Evolutionary conservation across 2,888 invertebrate species (phyloP).

Genomic region (Eutolmus rufibarbis): DNA sequence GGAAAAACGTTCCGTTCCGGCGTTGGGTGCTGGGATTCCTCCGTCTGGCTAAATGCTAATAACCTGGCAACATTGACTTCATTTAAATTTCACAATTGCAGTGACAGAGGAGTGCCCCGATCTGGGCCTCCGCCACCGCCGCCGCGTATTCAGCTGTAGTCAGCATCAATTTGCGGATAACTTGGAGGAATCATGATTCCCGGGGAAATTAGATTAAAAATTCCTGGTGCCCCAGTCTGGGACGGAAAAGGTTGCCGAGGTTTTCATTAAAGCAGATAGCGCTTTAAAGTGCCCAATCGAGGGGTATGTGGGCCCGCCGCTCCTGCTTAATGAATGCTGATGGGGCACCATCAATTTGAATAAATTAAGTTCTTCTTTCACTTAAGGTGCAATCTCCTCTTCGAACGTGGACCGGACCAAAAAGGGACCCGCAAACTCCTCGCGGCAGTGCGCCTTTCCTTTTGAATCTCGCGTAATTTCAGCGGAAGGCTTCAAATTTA

Average conservation of each 20-base stretch:
- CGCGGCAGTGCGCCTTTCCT: neutral
- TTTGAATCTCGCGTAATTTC: neutral
- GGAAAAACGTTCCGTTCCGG: neutral
- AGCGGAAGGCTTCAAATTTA: neutral
- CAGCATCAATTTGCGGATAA: neutral
- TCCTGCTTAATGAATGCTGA: neutral
- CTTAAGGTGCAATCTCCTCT: neutral
- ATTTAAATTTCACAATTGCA: slow-evolving; percentile 4
- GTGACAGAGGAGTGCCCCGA: neutral
- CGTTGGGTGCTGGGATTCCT: neutral
- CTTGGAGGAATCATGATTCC: neutral
- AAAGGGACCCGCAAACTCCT: neutral
- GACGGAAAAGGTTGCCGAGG: neutral
- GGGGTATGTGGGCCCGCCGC: neutral
- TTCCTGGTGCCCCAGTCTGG: neutral
- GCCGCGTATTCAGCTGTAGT: neutral
- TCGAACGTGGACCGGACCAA: neutral
- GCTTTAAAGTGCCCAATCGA: neutral
- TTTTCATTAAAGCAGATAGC: neutral
- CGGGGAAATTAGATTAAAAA: neutral
- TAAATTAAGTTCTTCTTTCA: neutral
- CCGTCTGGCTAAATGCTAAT: neutral
- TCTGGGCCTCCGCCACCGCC: neutral
- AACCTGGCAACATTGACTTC: slow-evolving; percentile 11
- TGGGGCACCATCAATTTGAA: neutral